Evolutionary conservation across 1,140 invertebrate species (phyloP).

Genomic region (Drosophila miranda): DNA sequence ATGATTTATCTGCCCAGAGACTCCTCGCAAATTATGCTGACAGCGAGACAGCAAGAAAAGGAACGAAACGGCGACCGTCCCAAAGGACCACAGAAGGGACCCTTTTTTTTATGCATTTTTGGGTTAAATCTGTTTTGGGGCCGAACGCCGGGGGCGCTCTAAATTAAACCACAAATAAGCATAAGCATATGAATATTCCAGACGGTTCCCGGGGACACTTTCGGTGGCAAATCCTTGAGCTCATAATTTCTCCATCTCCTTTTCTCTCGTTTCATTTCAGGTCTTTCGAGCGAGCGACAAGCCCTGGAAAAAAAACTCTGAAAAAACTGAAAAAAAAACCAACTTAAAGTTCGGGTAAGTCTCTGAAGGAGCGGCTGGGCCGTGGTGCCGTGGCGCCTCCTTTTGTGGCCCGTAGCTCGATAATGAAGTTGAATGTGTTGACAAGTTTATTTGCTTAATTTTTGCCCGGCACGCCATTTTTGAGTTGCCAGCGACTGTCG

Average conservation of each 20-base stretch:
- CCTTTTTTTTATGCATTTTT: neutral
- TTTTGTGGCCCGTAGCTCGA: slow-evolving; percentile 26
- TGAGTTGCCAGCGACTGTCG: slow-evolving; percentile 31
- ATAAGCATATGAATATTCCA: slow-evolving; percentile 49
- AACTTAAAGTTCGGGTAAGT: slow-evolving; percentile 45
- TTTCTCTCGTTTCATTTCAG: slow-evolving; percentile 3
- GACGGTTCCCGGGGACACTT: neutral
- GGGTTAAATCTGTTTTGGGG: neutral
- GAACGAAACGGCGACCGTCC: neutral
- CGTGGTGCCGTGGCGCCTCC: neutral
- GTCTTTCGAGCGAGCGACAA: slow-evolving; percentile 15
- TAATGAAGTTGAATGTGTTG: slow-evolving; percentile 72
- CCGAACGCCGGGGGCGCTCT: slow-evolving; percentile 20
- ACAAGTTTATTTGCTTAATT: slow-evolving; percentile 73
- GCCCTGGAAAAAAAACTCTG: too few species aligned
- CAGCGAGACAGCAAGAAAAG: neutral
- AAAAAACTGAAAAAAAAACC: slow-evolving; percentile 5
- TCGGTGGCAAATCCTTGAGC: slow-evolving; percentile 12
- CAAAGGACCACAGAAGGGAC: neutral
- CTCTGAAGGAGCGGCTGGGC: slow-evolving; percentile 24
- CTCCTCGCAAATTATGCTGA: neutral
- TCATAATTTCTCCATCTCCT: slow-evolving; percentile 13
- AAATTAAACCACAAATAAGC: slow-evolving; percentile 48
- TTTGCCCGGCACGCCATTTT: slow-evolving; percentile 62
- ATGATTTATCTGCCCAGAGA: slow-evolving; percentile 39